phyloP scores from a whole-genome alignment of 2,888 invertebrate genomes.

The Megamerina dolium region DNA sequence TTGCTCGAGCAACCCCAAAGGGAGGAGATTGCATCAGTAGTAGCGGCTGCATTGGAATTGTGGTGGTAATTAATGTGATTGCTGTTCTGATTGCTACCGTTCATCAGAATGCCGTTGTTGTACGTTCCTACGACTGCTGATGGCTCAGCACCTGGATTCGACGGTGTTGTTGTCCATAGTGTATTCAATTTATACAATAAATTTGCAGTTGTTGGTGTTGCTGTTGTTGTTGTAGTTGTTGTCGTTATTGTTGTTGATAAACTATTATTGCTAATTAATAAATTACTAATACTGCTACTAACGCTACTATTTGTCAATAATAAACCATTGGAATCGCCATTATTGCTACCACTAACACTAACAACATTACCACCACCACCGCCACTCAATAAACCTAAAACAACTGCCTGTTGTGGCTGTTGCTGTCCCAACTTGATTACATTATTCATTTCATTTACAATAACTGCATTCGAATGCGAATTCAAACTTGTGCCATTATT shows the following conservation, averaged over 20 bases:
- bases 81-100: conserved; percentile 14
- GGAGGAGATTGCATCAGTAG: conserved; percentile 35
- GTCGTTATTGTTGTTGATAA: conserved; percentile 20
- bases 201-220: background rate
- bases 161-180: conserved; percentile 16
- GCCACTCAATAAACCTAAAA: conserved; percentile 20
- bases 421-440: conserved; percentile 24
- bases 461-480: conserved; percentile 24
- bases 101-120: background rate
- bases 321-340: conserved; percentile 29
- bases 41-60: conserved; percentile 10
- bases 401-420: conserved; percentile 27
- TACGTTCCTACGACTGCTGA: conserved; percentile 11
- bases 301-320: conserved; percentile 26
- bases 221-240: conserved; percentile 9
- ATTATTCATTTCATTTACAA: conserved; percentile 36
- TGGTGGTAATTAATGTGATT: conserved; percentile 13
- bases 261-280: conserved; percentile 43
- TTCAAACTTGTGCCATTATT: conserved; percentile 21
- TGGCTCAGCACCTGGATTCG: too few relatives aligned
- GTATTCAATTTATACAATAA: conserved; percentile 10
- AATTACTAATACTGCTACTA: conserved; percentile 42
- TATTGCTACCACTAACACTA: conserved; percentile 16
- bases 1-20: conserved; percentile 42
- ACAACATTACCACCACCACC: conserved; percentile 14